A percentile compares a stretch with the other conserved stretches of the same genome.
phyloP scores from a whole-genome alignment of 2,113 vertebrate genomes.

The Dipodomys spectabilis region DNA sequence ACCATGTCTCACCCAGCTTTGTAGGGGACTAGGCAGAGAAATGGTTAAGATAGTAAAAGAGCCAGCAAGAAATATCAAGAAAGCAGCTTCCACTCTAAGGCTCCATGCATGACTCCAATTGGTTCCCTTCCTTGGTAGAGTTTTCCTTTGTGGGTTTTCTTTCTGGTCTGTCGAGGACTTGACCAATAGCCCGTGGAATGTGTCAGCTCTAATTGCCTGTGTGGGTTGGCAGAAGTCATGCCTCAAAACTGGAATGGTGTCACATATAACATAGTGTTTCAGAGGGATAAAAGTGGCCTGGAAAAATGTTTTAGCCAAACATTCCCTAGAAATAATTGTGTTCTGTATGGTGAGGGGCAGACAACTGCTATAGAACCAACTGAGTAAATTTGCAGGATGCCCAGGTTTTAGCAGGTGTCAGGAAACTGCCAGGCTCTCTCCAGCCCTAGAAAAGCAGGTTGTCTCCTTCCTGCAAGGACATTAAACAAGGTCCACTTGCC shows the following conservation, averaged over 20 bases:
- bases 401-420: not conserved
- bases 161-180: constrained; percentile 62
- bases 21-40: not conserved
- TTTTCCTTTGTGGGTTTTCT: constrained; percentile 65
- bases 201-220: constrained; percentile 78
- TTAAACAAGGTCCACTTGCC: not conserved
- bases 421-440: not conserved
- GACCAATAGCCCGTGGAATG: constrained; percentile 75
- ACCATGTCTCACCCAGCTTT: not conserved
- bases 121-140: constrained; percentile 56
- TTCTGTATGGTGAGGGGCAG: not conserved
- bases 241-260: constrained; percentile 71
- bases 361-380: not conserved
- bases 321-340: constrained; percentile 63
- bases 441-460: not conserved
- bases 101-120: not conserved
- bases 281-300: constrained; percentile 63
- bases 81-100: not conserved
- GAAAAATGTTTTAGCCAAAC: constrained; percentile 68
- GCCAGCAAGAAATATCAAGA: not conserved
- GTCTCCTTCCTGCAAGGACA: not conserved
- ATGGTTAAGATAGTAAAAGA: not conserved
- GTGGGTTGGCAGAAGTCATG: constrained; percentile 74
- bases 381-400: not conserved
- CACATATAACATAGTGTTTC: constrained; percentile 71